Percentiles rank a stretch among this genome's conserved stretches.
Evolutionary conservation across 2,888 invertebrate genomes (phyloP).

Genomic region (Cantharis rustica): DNA sequence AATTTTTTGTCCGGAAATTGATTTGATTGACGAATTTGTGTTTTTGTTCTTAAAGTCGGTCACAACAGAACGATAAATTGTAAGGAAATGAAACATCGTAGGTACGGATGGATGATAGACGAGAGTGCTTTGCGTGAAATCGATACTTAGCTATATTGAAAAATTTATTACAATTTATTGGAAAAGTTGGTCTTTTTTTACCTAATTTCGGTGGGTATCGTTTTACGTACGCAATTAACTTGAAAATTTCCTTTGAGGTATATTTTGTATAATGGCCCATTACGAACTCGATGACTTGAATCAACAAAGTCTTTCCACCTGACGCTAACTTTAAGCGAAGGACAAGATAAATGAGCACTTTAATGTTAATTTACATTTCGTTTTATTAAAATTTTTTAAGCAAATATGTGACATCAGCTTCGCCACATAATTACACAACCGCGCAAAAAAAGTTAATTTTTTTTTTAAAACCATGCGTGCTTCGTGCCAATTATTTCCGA

Average conservation of each 20-base stretch:
- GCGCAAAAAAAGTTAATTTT: not conserved
- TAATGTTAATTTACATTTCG: conserved; percentile 1
- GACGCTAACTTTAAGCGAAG: not conserved
- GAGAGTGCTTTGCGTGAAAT: not conserved
- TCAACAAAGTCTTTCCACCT: not conserved
- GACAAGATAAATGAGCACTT: not conserved
- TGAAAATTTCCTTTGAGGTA: not conserved
- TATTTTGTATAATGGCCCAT: conserved; percentile 3
- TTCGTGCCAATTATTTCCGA: not conserved
- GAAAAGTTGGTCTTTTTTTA: not conserved
- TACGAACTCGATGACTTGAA: not conserved
- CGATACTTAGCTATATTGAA: not conserved
- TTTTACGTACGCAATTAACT: not conserved
- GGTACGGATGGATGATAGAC: not conserved
- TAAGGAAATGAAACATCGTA: not conserved
- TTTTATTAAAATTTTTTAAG: conserved; percentile 6
- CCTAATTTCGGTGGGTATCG: not conserved
- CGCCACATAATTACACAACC: not conserved
- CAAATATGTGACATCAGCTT: not conserved
- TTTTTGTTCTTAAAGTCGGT: not conserved
- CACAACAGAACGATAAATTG: not conserved
- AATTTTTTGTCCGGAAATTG: not conserved
- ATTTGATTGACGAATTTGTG: not conserved
- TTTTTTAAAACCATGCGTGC: not conserved
- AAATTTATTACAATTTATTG: not conserved